Evolutionary conservation across 2,113 vertebrate species (phyloP), one percentile per base, ranked within the genome.

Genomic region (Tiliqua scincoides): DNA sequence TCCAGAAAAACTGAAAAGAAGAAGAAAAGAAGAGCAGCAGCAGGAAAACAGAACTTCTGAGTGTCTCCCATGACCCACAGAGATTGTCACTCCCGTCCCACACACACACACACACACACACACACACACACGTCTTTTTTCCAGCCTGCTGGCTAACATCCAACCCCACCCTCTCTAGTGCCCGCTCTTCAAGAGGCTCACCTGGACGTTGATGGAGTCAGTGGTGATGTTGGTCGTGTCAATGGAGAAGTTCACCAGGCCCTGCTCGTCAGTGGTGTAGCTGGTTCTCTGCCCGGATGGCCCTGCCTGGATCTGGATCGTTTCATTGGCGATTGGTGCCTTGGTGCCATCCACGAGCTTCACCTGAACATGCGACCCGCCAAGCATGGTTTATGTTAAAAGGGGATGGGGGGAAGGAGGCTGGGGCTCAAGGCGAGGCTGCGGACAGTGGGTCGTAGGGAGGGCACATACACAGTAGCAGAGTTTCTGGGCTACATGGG

Each of bases 201-300:
- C 96, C 84, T 7, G 83, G 21, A 97, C 40, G 23, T 78, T 87
- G 71, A 97, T 76, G 35, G 90, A 93, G 20, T 88, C 63, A 9
- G 83, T 75, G 2, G 25, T 71, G 9, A 95, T 62, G 4, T 35
- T 43, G 0, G 87, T 72, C 25, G 96, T 97, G 71, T 94, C 77
- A 62, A 97, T 94, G 57, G 94, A 96, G 91, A 97, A 97, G 72
- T 88, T 88, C 1, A 76, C 93, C 12, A 92, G 85, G 21, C 96
- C 97, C 1, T 93, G 72, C 32, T 94, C 88, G 23, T 96, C 92
- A 0, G 96, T 97, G 7, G 93, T 96, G 15, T 93, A 91, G 37
- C 95, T 96, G 68, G 27, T 83, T 17, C 65, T n/a, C 35, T 93
- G 71, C 71, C 17, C 82, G 23, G 92, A 88, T 83, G 86, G 84